These are phyloP conservation scores for Sterrhoptilus dennistouni DNA, from an alignment of 2,113 vertebrate genomes.

Conservation along the genomic window DNA sequence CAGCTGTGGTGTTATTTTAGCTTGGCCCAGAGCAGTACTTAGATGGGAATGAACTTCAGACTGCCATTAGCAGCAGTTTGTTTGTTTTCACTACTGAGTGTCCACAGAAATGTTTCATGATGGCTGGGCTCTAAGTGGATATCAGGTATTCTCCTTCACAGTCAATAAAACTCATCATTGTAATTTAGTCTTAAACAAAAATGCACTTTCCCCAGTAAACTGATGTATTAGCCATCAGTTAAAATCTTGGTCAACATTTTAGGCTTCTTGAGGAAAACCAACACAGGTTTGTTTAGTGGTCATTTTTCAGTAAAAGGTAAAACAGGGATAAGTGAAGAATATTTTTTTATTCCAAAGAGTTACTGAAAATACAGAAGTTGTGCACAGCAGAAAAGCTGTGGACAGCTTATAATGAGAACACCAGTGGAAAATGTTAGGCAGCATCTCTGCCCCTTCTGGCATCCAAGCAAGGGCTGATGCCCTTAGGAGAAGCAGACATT, in stretches of 20 bases:
- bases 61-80: not conserved
- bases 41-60: constrained; percentile 32
- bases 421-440: not conserved
- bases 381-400: not conserved
- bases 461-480: not conserved
- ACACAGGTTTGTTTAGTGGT: not conserved
- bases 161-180: not conserved
- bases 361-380: not conserved
- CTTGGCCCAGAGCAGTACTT: not conserved
- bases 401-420: not conserved
- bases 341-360: not conserved
- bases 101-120: not conserved
- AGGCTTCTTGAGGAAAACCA: not conserved
- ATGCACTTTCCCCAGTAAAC: not conserved
- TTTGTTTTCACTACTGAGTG: not conserved
- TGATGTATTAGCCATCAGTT: not conserved
- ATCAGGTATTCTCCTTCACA: not conserved
- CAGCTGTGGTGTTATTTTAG: not conserved
- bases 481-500: not conserved
- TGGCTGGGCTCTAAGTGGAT: not conserved
- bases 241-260: not conserved
- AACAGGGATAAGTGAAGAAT: not conserved
- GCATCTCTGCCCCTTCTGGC: not conserved
- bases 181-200: not conserved
- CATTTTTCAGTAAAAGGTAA: not conserved